These are phyloP conservation scores for Pristionchus entomophagus DNA, from an alignment of 2,888 invertebrate genomes.

Conservation along the genomic window DNA sequence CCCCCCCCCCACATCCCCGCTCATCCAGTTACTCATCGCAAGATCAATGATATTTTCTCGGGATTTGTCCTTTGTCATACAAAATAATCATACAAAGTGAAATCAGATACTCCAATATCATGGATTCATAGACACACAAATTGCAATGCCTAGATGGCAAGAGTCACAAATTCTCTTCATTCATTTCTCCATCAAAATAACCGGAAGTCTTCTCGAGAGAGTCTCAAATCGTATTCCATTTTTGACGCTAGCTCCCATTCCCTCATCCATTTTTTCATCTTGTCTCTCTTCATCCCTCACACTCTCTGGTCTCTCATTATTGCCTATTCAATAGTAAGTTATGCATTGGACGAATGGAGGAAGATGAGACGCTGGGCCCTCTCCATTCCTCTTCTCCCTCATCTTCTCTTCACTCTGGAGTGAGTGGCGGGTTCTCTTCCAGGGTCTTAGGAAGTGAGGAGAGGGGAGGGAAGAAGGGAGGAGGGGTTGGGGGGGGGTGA, in stretches of 20 bases:
- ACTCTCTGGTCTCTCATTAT: neutral
- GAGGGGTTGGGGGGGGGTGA: no score
- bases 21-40: conserved; percentile 22
- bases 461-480: no score
- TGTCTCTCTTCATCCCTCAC: neutral
- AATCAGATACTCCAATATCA: no score
- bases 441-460: no score
- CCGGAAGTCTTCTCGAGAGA: neutral
- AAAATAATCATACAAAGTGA: neutral
- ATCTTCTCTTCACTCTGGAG: neutral
- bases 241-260: neutral
- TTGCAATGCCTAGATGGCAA: no score
- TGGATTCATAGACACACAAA: no score
- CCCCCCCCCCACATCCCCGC: neutral
- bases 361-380: neutral
- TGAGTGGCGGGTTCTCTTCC: neutral
- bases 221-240: neutral
- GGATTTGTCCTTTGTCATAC: neutral
- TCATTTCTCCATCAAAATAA: neutral
- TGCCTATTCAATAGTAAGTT: conserved; percentile 35
- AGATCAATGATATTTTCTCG: conserved; percentile 29
- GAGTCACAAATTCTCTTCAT: no score
- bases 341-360: conserved; percentile 3
- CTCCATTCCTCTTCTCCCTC: neutral
- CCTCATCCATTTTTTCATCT: neutral